Base-by-base conservation (phyloP, 2,888 invertebrate species). In the Machimus atricapillus region DNA sequence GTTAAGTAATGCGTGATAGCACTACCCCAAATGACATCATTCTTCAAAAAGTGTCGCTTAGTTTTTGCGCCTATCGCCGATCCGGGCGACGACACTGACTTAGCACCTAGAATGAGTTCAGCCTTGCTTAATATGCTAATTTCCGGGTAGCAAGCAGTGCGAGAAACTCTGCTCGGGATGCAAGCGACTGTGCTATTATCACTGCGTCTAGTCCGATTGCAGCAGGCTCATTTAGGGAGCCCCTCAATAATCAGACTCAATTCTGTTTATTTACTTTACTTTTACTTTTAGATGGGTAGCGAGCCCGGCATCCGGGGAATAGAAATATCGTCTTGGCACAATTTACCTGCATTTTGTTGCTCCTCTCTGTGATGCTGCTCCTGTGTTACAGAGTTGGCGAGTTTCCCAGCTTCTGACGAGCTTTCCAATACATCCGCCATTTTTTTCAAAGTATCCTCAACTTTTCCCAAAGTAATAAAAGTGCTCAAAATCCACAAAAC, bases 341-440 rank as follows among this genome's bases (percentile, higher is more conserved):
- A 40, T 8, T 9, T 77, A 87, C 83, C 83, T 87, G 66, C 58
- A 23, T 58, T 43, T 73, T 85, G 85, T 34, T 87, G 85, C 27
- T 87, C 76, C 37, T 79, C 81, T 37, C 76, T 78, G 19, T 46
- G 66, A 56, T 87, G 79, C n/a, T 79, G 58, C 43, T 87, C 58
- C 43, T 79, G 58, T 52, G 86, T 56, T 76, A 74, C 86, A 34
- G 81, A 86, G 43, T 87, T 56, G 37, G 46, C 37, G 52, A 79
- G 81, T 43, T 87, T 86, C 79, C 74, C 87, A 86, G 87, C 86
- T 46, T 85, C 87, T 16, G 77, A 6, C 9, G 86, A 86, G 76
- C 86, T 87, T 87, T 87, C 87, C 34, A 87, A n/a, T 40, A 87
- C 43, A 79, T 87, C 87, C 86, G 87, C 87, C 87, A 87, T 87